Evolutionary conservation across 2,113 vertebrate genomes (phyloP).

Genomic region (Nyctibius bracteatus): DNA sequence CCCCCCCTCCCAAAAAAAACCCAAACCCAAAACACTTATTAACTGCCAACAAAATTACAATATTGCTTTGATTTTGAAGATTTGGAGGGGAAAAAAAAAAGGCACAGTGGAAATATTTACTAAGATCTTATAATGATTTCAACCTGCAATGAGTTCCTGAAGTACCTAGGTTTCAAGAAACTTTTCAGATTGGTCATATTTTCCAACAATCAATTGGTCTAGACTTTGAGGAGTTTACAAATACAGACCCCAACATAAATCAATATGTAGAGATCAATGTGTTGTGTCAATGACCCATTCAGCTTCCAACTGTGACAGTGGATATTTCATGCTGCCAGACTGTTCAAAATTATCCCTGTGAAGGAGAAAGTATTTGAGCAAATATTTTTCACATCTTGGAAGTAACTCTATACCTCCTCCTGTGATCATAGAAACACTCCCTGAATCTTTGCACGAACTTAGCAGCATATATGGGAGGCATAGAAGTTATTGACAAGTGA

Average conservation of each 20-base stretch:
- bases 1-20: too few species aligned
- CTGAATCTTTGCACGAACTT: neutral
- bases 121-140: neutral
- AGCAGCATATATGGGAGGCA: neutral
- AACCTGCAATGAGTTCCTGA: neutral
- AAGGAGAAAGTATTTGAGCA: neutral
- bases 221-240: neutral
- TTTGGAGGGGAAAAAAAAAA: neutral
- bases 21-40: neutral
- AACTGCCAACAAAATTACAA: neutral
- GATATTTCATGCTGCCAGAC: neutral
- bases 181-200: neutral
- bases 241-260: neutral
- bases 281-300: neutral
- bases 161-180: neutral
- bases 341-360: neutral
- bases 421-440: neutral
- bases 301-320: neutral
- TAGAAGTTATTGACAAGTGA: neutral
- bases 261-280: neutral
- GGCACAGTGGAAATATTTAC: neutral
- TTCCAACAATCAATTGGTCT: neutral
- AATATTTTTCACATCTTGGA: neutral
- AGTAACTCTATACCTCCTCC: neutral
- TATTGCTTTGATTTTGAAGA: neutral